Evolutionary conservation across 2,113 vertebrate species (phyloP), one percentile per base, ranked within the genome.

Genomic region (Etia nguti): DNA sequence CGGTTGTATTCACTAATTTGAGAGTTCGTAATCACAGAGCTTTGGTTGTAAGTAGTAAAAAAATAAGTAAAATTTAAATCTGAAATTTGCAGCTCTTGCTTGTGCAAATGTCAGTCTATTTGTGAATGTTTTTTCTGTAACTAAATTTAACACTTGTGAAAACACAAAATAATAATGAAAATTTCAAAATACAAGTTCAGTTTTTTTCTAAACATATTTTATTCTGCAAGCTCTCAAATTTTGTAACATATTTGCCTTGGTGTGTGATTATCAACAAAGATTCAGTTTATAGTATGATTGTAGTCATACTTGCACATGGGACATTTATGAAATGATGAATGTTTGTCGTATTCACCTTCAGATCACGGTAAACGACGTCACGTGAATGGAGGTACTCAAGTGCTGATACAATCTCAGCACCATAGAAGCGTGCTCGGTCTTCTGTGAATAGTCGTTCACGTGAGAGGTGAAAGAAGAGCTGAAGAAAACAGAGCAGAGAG

Each of bases 381-480:
- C 96, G 86, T 1, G 98, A 98, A 89, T 98, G 98, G 41, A 98
- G 93, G 79, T 98, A 98, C 86, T 98, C 97, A 0, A 98, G 93
- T 0, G 98, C 98, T 0, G 98, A 98, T n/a, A 98, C 98, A 0
- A 98, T 98, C 91, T 98, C 98, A 0, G 97, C 97, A 0, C 98
- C 97, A 0, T 98, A 98, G 81, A 98, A 98, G 2, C 98, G 97
- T 0, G 98, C 97, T 2, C 98, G 95, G 4, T 98, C 98, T 90
- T 98, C 98, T 0, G 97, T 97, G 95, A 98, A 98, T 52, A 98
- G 97, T 0, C 97, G 96, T 46, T 98, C 98, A 48, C 98, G 93
- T 0, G 98, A 98, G 60, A 98, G 95, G 91, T 98, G 98, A 93
- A 98, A 98, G 80, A 98, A 98, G 0, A 98, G 96, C 97, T 98